Evolutionary conservation across 2,888 invertebrate genomes (phyloP), one percentile per base, ranked within the genome.

Genomic region (Scotopteryx bipunctaria): DNA sequence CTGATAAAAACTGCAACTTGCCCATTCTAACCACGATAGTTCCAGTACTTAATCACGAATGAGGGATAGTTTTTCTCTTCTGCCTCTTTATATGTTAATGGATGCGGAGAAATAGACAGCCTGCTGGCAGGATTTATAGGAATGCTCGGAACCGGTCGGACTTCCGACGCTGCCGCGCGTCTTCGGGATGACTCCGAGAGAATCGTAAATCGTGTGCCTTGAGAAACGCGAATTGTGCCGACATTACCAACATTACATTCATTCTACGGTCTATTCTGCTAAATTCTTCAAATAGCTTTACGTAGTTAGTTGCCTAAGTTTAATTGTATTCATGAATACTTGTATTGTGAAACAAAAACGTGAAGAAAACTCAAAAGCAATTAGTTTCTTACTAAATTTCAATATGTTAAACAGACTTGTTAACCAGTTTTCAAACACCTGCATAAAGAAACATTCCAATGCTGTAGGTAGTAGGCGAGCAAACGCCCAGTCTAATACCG

Each of bases 141-240:
- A 86, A 86, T 85, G 82, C 68, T 69, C 57, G 63, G 68, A 81
- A 81, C 83, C 83, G 79, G 78, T 80, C 72, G 63, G 56, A 76
- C 77, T 84, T 87, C 86, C 86, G 86, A 78, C 54, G 47, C 2
- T 23, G 33, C 45, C 37, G 51, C 47, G 50, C 42, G 55, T 56
- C 57, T 56, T 54, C 42, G 32, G 47, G 49, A 62, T 62, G 55
- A 59, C 57, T 59, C 44, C 41, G 47, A 55, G 31, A 44, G 23
- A 36, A 52, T 52, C 43, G 52, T 61, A 64, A 64, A 64, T 61
- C 57, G 48, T 19, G 46, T 43, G 55, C 50, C 45, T 40, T 33
- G 46, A 52, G 52, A 36, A 23, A 57, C 52, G 45, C 47, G 52
- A 54, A 57, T 33, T 56, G 51, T 54, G 54, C 53, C 50, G 46